Conservation (phyloP, 2,888 invertebrate species). For the Polylopha cassiicola region DNA sequence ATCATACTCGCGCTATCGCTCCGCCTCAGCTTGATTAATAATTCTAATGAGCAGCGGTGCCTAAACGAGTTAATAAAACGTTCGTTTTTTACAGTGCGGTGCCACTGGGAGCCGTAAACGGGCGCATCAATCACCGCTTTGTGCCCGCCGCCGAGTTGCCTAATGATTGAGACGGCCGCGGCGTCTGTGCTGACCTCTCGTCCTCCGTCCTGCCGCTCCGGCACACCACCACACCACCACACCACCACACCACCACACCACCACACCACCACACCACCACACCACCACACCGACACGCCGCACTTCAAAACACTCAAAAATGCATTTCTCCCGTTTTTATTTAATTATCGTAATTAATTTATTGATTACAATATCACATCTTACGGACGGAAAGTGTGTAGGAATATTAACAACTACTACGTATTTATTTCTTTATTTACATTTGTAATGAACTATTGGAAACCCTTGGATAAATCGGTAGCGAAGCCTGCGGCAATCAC, state of each 20-base stretch:
- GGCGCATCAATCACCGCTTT: conserved; percentile 74
- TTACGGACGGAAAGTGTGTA: too few species aligned
- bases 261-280: too few species aligned
- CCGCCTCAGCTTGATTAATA: conserved; percentile 75
- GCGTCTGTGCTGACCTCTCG: background rate
- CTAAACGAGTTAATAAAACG: conserved; percentile 76
- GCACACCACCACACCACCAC: conserved; percentile 24
- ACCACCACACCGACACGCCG: too few species aligned
- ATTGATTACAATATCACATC: too few species aligned
- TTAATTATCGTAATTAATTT: too few species aligned
- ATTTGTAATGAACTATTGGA: background rate
- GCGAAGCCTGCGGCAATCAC: conserved; percentile 30
- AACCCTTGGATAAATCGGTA: conserved; percentile 9
- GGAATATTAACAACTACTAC: too few species aligned
- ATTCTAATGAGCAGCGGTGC: conserved; percentile 76
- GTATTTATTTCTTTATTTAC: too few species aligned
- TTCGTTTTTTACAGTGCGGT: conserved; percentile 64
- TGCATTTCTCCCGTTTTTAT: too few species aligned
- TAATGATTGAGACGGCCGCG: conserved; percentile 71
- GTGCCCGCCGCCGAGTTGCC: conserved; percentile 65
- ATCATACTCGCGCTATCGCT: conserved; percentile 71
- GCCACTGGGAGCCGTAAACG: conserved; percentile 73
- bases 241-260: conserved; percentile 20
- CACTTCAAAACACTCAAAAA: too few species aligned
- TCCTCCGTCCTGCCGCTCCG: background rate